Conservation (phyloP, 2,797 vertebrate species). For the Clarias platycephalus region DNA sequence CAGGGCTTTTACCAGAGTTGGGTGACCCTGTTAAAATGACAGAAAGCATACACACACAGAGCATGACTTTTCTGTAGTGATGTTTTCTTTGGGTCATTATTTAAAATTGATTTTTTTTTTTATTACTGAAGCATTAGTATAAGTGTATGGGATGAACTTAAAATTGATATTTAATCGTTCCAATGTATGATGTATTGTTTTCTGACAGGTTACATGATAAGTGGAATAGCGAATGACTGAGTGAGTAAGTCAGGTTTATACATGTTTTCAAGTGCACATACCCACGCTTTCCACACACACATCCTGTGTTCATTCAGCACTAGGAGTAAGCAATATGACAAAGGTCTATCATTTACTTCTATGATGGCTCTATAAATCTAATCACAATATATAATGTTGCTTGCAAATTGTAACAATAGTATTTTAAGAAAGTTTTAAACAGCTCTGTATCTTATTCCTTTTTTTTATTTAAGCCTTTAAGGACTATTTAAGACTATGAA, state of each 20-base stretch:
- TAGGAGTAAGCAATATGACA: neutral
- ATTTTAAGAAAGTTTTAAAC: neutral
- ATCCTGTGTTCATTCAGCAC: neutral
- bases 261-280: neutral
- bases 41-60: neutral
- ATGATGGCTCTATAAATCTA: no score
- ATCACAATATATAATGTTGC: neutral
- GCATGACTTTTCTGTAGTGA: neutral
- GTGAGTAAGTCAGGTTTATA: neutral
- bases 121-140: neutral
- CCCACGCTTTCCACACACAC: neutral
- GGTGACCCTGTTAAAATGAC: conserved; percentile 82
- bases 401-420: neutral
- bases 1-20: conserved; percentile 84
- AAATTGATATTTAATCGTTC: neutral
- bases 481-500: neutral
- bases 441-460: neutral
- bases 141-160: neutral
- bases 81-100: neutral
- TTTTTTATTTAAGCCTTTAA: neutral
- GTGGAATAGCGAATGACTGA: no score
- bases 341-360: no score
- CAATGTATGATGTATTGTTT: neutral
- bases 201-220: neutral
- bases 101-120: neutral